Evolutionary conservation across 2,113 vertebrate species (phyloP).

Genomic region (Festucalex cinctus): DNA sequence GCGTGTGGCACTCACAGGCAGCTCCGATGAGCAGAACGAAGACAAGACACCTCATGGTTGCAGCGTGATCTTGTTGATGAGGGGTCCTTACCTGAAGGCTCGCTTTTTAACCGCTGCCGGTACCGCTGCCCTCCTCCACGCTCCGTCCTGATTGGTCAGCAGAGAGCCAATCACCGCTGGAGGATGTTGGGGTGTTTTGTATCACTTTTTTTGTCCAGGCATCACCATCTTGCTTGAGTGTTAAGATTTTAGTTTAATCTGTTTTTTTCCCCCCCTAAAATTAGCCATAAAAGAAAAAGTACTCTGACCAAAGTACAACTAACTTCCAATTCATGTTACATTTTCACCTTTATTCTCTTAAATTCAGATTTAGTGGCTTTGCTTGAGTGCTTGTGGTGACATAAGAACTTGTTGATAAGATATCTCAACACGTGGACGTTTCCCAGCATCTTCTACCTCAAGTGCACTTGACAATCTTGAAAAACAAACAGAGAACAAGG

Average conservation of each 20-base stretch:
- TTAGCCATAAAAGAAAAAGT: neutral
- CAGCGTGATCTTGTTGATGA: conserved; percentile 47
- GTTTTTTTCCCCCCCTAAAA: no score
- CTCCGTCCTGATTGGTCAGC: conserved; percentile 25
- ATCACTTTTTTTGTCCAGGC: neutral
- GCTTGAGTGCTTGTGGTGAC: no score
- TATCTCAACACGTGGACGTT: neutral
- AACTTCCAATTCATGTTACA: neutral
- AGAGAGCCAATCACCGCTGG: conserved; percentile 24
- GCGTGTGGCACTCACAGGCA: conserved; percentile 55
- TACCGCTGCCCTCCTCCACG: conserved; percentile 6
- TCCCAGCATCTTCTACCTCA: neutral
- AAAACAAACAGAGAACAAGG: neutral
- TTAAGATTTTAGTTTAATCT: neutral
- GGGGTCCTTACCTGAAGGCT: neutral
- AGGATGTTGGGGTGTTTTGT: neutral
- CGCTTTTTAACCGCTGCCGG: conserved; percentile 28
- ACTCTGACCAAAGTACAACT: neutral
- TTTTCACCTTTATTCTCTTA: neutral
- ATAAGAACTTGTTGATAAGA: neutral
- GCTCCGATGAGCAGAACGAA: conserved; percentile 71
- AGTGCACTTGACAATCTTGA: neutral
- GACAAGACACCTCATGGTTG: conserved; percentile 70
- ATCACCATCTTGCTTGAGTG: neutral
- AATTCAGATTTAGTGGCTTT: neutral